Evolutionary conservation across 2,113 vertebrate species (phyloP), one percentile per base, ranked within the genome.

Genomic region (Tragelaphus scriptus): DNA sequence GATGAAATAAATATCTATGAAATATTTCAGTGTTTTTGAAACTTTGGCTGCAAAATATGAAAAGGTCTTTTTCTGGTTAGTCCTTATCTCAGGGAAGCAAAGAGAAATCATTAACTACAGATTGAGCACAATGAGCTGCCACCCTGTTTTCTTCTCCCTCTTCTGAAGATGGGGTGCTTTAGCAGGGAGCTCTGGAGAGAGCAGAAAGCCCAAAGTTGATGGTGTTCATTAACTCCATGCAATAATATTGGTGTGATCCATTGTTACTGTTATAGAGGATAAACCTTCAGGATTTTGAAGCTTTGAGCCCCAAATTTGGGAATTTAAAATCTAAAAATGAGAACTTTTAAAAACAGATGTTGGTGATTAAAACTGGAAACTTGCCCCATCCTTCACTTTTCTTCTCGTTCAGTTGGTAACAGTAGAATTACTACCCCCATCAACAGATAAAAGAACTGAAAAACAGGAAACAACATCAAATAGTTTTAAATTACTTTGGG

Each of bases 401-500:
- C 65, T 97, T 95, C 88, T 92, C 77, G 25, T 75, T 91, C 91
- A 89, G n/a, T 93, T 51, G 82, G 28, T 93, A 97, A 93, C 88
- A 88, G 53, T 93, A 97, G 86, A 94, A 75, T 71, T 91, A 58
- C 94, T 94, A 96, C 94, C 96, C 96, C 82, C 75, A 82, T 79
- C 96, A 55, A 90, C 36, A 95, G 95, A 96, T 86, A 77, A 95
- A 98, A 97, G 88, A 56, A 53, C 79, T 97, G 84, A 96, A 97
- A 98, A 98, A 98, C 98, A 98, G 97, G 97, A 98, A 97, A 79
- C 94, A 96, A 94, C 95, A 95, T 97, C 80, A 97, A 95, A 95
- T 87, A 90, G 93, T 95, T 97, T 95, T 88, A 91, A 97, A 96
- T 93, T 95, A 97, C 97, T 97, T 96, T 89, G 97, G 97, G 98